Conservation (phyloP, 2,888 invertebrate genomes). For the Caenorhabditis panamensis region DNA sequence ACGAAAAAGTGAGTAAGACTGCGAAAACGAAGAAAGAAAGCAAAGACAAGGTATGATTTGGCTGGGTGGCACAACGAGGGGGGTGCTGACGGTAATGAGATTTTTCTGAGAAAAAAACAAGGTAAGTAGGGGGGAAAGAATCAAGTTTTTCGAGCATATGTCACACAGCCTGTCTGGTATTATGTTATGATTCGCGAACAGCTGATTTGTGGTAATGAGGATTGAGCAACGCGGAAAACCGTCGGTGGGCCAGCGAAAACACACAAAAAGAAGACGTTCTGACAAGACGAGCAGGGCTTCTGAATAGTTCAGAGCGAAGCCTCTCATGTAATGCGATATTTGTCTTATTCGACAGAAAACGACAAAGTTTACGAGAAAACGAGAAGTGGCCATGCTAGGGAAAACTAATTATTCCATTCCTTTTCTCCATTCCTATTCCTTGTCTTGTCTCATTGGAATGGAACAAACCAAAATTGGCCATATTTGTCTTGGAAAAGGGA, state of each 20-base stretch:
- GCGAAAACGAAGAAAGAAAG: too few species aligned
- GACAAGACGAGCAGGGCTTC: neutral
- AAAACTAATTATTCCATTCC: constrained; percentile 6
- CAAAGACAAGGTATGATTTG: neutral
- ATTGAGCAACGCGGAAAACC: constrained; percentile 10
- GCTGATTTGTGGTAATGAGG: constrained; percentile 33
- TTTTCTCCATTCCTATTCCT: neutral
- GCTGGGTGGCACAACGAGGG: neutral
- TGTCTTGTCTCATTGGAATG: neutral
- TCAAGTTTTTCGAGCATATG: neutral
- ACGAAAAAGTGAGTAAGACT: neutral
- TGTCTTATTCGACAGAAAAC: constrained; percentile 13
- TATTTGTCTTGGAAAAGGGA: too few species aligned
- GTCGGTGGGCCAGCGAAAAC: neutral
- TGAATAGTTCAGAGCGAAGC: constrained; percentile 12
- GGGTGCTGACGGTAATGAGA: constrained; percentile 6
- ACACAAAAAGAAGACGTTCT: neutral
- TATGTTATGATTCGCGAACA: constrained; percentile 20
- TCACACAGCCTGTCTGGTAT: constrained; percentile 3
- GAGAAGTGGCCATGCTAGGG: neutral
- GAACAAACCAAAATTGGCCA: neutral
- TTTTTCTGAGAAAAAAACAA: constrained; percentile 20
- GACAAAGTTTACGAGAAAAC: constrained; percentile 14
- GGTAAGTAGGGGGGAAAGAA: neutral
- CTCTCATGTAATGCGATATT: neutral